phyloP scores from a whole-genome alignment of 1,140 invertebrate species.

The Meloidogyne hapla region DNA sequence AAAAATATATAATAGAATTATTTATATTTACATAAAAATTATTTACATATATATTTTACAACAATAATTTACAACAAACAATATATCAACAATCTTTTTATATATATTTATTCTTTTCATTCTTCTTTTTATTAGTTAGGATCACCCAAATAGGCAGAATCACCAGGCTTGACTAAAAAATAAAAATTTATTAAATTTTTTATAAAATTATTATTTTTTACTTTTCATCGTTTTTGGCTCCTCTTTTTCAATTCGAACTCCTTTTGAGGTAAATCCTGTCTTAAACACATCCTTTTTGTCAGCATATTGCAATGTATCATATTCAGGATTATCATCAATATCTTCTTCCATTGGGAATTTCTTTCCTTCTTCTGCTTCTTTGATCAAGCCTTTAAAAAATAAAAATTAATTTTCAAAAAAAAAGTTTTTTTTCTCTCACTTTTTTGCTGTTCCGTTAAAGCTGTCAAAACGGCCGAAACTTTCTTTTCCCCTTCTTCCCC shows the following conservation, averaged over 20 bases:
- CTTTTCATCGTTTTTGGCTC: neutral
- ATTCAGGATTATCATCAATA: neutral
- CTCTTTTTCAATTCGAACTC: neutral
- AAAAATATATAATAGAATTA: too few species aligned
- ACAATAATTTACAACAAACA: too few species aligned
- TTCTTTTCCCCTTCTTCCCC: neutral
- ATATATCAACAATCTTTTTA: too few species aligned
- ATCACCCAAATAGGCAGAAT: conserved; percentile 1
- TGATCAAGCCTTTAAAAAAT: neutral
- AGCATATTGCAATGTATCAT: neutral
- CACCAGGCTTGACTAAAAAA: neutral
- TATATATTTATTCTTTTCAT: too few species aligned
- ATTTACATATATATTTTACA: too few species aligned
- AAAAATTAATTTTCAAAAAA: neutral
- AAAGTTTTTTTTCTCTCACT: too few species aligned
- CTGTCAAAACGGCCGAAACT: neutral
- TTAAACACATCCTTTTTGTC: neutral
- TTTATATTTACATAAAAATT: too few species aligned
- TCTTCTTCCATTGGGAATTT: conserved; percentile 2
- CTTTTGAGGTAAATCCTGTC: neutral
- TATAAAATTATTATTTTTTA: neutral
- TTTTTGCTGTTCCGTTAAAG: neutral
- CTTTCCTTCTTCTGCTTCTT: neutral
- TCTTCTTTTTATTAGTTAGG: too few species aligned
- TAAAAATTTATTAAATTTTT: neutral